Evolutionary conservation across 2,797 vertebrate species (phyloP).

Genomic region (Setipinna tenuifilis): DNA sequence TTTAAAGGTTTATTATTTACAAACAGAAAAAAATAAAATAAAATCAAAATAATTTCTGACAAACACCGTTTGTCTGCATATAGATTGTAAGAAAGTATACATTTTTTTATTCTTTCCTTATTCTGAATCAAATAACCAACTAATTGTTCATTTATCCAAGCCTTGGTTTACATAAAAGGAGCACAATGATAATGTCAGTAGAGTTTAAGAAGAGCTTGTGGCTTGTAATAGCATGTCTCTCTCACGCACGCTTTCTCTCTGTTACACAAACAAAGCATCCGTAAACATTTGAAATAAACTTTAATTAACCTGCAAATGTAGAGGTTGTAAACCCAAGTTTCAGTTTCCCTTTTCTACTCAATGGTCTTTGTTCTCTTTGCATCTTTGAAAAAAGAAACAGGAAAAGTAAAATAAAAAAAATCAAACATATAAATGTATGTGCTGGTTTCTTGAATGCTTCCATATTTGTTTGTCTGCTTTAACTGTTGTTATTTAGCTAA

Average conservation of each 20-base stretch:
- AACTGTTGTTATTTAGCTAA: constrained; percentile 51
- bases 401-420: constrained; percentile 54
- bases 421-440: constrained; percentile 75
- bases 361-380: constrained; percentile 69
- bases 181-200: constrained; percentile 69
- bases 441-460: constrained; percentile 80
- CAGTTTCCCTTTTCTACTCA: constrained; percentile 67
- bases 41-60: constrained; percentile 76
- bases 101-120: constrained; percentile 75
- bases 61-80: constrained; percentile 88
- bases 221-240: constrained; percentile 51
- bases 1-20: constrained; percentile 88
- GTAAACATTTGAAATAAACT: constrained; percentile 72
- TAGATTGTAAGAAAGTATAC: constrained; percentile 85
- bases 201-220: constrained; percentile 59
- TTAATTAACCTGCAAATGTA: constrained; percentile 56
- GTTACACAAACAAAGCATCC: constrained; percentile 58
- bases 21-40: constrained; percentile 77
- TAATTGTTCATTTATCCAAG: constrained; percentile 54
- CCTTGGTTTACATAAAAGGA: constrained; percentile 75
- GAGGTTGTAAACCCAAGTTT: constrained; percentile 65
- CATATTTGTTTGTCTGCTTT: constrained; percentile 69
- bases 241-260: constrained; percentile 50
- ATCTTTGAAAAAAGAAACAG: constrained; percentile 65
- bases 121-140: constrained; percentile 75